Conservation (phyloP, 2,888 invertebrate species). For the Athrips mouffetella region DNA sequence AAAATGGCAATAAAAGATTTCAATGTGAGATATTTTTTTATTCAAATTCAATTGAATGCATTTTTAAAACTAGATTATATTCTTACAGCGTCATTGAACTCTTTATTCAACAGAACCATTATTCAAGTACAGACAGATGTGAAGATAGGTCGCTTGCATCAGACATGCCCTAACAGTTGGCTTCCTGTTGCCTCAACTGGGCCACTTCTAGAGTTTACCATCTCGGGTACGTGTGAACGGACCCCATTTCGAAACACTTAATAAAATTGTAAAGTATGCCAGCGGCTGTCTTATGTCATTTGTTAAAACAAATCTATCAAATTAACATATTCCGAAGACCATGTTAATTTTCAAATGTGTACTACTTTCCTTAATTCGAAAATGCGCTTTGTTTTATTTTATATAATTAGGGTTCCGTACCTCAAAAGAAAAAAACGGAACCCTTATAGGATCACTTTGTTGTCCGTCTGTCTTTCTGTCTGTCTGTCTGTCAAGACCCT, state of each 20-base stretch:
- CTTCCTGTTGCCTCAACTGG: constrained; percentile 51
- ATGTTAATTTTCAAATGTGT: background rate
- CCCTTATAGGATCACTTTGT: no score
- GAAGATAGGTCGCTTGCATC: constrained; percentile 22
- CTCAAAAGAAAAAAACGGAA: background rate
- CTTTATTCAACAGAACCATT: constrained; percentile 11
- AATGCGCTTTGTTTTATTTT: background rate
- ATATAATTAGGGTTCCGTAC: background rate
- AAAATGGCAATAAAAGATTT: constrained; percentile 1
- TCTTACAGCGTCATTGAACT: constrained; percentile 13
- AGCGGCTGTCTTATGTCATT: background rate
- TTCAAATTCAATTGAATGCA: background rate
- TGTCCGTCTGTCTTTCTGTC: no score
- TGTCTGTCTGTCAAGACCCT: no score
- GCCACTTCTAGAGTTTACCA: constrained; percentile 40
- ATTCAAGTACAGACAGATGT: constrained; percentile 23
- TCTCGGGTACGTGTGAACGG: constrained; percentile 12
- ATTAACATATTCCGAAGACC: background rate
- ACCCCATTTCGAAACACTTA: constrained; percentile 4
- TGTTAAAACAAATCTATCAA: no score
- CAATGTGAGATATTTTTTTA: background rate
- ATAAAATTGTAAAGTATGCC: background rate
- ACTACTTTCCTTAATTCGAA: background rate
- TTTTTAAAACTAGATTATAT: background rate
- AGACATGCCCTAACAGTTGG: constrained; percentile 35